Evolutionary conservation across 2,888 invertebrate species (phyloP), one percentile per base, ranked within the genome.

Genomic region (Caenorhabditis zanzibari): DNA sequence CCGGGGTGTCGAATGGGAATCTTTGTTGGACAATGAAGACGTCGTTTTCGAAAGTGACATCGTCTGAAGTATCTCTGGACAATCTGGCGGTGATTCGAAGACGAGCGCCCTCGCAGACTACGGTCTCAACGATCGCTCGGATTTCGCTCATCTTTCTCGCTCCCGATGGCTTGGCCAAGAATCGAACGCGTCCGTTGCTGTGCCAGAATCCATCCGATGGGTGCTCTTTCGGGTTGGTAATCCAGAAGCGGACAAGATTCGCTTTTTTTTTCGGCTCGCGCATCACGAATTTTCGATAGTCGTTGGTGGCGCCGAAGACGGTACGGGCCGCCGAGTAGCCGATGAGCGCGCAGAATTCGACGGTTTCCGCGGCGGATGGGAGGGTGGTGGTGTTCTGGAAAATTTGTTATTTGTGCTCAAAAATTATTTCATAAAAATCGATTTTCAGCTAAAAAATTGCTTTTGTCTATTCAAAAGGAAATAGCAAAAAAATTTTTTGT

Each of bases 191-290:
- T 26, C 47, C 47, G 24, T 47, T 72, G n/a, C 19, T 22, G n/a
- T 72, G 44, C 71, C 71, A 72, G 14, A 59, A 26, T 35, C 71
- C 71, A 4, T 72, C 71, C 0, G 71, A 56, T 32, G 71, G 71
- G 3, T 72, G 32, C 7, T 47, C 47, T 22, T 47, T 47, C 16
- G 71, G 71, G 28, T 72, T 72, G 12, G n/a, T 22, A 16, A 72
- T 72, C 2, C 47, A 41, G 16, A 72, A 72, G 22, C 35, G 26
- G 47, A 72, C 58, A 5, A 59, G n/a, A 12, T 47, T 19, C 19
- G 16, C 59, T 6, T 44, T 19, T 59, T 44, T 12, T 14, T 22
- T 19, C 6, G 58, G 28, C 19, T 72, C n/a, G 0, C 16, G n/a
- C 58, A 72, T 72, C 3, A 22, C n/a, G 12, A 72, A 72, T 22